A percentile compares a stretch with the other conserved stretches of the same genome.
phyloP scores from a whole-genome alignment of 2,113 vertebrate genomes.

The Macroglossus sobrinus region DNA sequence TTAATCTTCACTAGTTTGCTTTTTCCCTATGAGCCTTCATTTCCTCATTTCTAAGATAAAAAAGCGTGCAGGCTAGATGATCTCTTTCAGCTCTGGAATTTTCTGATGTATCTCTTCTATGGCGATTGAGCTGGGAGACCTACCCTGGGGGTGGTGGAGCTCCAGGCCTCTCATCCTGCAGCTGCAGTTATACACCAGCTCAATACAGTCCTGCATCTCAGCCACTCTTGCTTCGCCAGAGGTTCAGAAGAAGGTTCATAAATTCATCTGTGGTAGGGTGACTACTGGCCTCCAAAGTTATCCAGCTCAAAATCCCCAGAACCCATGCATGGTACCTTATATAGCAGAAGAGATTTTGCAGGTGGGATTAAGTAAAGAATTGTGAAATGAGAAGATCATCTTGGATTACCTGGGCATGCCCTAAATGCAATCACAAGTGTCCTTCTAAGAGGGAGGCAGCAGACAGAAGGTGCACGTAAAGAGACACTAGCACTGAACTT shows the following conservation, averaged over 20 bases:
- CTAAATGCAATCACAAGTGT: not conserved
- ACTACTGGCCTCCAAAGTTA: not conserved
- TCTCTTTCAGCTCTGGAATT: not conserved
- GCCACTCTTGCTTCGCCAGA: not conserved
- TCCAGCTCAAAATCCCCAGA: not conserved
- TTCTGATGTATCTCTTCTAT: not conserved
- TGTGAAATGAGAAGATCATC: not conserved
- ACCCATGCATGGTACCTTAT: not conserved
- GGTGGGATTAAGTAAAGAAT: not conserved
- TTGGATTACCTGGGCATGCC: not conserved
- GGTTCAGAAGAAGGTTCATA: not conserved
- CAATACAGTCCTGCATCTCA: not conserved
- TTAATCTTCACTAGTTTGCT: not conserved
- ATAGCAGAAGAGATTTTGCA: not conserved
- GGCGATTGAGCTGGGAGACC: not conserved
- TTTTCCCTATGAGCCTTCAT: not conserved
- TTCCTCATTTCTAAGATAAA: not conserved
- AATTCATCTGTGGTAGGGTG: not conserved
- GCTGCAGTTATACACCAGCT: not conserved
- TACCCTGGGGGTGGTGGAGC: not conserved
- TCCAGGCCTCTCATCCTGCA: too few relatives aligned
- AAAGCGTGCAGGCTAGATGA: not conserved
- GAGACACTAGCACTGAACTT: not conserved
- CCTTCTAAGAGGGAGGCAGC: not conserved
- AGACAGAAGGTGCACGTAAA: not conserved